phyloP scores from a whole-genome alignment of 2,888 invertebrate genomes.

The Heteromurus nitidus region DNA sequence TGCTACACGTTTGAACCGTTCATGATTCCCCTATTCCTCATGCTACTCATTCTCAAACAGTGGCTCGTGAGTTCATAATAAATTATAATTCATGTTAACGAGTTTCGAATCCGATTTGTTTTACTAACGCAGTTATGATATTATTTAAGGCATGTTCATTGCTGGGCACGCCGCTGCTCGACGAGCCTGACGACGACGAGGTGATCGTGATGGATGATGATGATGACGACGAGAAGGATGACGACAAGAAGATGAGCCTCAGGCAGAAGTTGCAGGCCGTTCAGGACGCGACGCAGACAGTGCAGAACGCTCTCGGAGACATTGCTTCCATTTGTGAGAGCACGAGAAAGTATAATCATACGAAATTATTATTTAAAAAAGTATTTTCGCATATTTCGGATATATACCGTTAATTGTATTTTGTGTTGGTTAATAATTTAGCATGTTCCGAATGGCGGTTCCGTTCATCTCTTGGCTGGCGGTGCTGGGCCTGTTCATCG shows the following conservation, averaged over 20 bases:
- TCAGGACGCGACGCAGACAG: constrained; percentile 97
- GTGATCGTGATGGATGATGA: constrained; percentile 80
- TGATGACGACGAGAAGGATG: constrained; percentile 89
- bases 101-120: too few species aligned
- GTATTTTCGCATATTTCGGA: neutral
- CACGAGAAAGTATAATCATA: constrained; percentile 87
- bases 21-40: constrained; percentile 90
- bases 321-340: constrained; percentile 95
- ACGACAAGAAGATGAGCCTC: constrained; percentile 96
- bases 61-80: constrained; percentile 79
- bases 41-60: constrained; percentile 87
- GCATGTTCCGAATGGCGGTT: constrained; percentile 72
- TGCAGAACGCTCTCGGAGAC: constrained; percentile 96
- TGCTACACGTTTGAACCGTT: constrained; percentile 97
- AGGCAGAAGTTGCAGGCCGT: constrained; percentile 95
- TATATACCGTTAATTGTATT: neutral
- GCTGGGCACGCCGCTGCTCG: constrained; percentile 67
- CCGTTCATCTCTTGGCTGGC: constrained; percentile 73
- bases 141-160: constrained; percentile 76
- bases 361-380: neutral
- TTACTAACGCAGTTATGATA: too few species aligned
- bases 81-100: too few species aligned
- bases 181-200: constrained; percentile 75
- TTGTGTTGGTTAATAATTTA: too few species aligned
- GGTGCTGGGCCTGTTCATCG: constrained; percentile 69